These are phyloP conservation scores for Gadopsis bispinosus DNA, from an alignment of 2,797 vertebrate genomes.

Conservation along the genomic window DNA sequence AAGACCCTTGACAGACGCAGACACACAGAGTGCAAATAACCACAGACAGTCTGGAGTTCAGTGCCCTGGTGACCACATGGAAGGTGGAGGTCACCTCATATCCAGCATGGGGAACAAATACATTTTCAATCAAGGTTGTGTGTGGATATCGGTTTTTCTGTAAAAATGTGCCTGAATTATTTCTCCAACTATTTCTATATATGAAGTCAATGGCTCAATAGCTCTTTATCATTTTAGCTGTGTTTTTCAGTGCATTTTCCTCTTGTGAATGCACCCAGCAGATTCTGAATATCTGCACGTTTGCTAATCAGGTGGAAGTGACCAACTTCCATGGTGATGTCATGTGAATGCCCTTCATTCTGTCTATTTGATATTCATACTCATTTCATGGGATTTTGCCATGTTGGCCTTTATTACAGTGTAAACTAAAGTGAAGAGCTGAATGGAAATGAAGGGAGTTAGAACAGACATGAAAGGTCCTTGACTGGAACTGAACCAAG, in stretches of 20 bases:
- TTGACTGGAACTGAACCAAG: background rate
- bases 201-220: background rate
- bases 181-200: background rate
- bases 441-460: background rate
- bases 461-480: background rate
- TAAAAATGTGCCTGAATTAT: background rate
- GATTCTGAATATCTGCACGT: background rate
- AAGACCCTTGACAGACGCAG: background rate
- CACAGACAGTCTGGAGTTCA: background rate
- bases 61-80: background rate
- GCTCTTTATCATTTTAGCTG: background rate
- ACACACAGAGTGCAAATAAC: background rate
- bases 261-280: background rate
- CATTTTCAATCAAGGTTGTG: background rate
- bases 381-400: background rate
- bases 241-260: background rate
- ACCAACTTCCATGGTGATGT: background rate
- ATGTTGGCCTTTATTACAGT: background rate
- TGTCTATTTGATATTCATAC: background rate
- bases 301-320: background rate
- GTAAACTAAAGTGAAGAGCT: background rate
- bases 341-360: background rate
- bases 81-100: constrained; percentile 11
- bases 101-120: constrained; percentile 28
- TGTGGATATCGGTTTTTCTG: background rate